These are phyloP conservation scores for Porites lutea DNA, from an alignment of 64 coral and sea anemone genomes.

Conservation along the genomic window DNA sequence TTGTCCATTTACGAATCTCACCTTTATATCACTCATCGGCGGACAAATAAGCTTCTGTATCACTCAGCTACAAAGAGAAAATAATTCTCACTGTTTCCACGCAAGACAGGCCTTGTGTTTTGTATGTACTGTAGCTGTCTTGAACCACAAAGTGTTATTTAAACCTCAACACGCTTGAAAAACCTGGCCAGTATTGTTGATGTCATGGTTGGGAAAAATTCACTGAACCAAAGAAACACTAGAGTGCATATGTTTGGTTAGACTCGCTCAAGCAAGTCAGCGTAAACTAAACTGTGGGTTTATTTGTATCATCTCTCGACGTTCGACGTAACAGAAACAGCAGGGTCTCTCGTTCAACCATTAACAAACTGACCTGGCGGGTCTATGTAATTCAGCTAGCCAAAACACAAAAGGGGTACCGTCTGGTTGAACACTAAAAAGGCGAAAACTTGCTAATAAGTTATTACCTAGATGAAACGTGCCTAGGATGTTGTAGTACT, in stretches of 20 bases:
- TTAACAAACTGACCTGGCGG: neutral
- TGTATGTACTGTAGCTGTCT: neutral
- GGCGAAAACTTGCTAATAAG: too few relatives aligned
- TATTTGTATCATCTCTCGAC: neutral
- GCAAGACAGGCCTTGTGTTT: neutral
- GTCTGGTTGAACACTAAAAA: too few relatives aligned
- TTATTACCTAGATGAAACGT: too few relatives aligned
- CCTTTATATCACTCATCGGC: too few relatives aligned
- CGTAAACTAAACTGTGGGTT: neutral
- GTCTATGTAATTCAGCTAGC: neutral
- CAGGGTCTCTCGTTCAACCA: neutral
- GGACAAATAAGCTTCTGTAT: too few relatives aligned
- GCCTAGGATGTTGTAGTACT: too few relatives aligned
- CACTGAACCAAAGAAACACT: neutral
- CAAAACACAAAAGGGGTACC: too few relatives aligned
- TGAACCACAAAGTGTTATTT: neutral
- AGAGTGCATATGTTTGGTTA: neutral
- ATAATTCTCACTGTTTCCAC: neutral
- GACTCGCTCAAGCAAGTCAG: conserved; percentile 1
- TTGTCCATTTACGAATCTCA: too few relatives aligned
- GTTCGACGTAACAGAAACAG: neutral
- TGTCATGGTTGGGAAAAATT: conserved; percentile 2
- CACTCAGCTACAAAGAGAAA: neutral
- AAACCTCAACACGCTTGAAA: neutral
- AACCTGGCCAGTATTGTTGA: neutral